Base-by-base conservation (phyloP, 2,113 vertebrate genomes). In the Ovibos moschatus region DNA sequence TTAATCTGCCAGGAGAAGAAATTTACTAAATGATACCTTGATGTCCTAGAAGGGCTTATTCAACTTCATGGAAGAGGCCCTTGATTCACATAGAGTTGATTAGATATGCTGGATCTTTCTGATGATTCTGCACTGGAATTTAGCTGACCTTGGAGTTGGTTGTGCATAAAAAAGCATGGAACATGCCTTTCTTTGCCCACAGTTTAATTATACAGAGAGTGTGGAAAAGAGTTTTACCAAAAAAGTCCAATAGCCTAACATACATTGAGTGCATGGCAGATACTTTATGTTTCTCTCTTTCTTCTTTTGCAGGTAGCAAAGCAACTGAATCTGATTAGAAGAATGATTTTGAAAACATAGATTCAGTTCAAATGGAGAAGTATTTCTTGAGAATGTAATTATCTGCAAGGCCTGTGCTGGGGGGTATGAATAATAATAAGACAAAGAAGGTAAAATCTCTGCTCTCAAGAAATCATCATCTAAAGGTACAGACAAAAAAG, bases 1-100 rank as follows among this genome's bases (percentile, higher is more conserved):
- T 96, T 97, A 92, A 87, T 92, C 91, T 91, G 33, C 89, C 71
- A 67, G 50, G 27, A 88, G 83, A 91, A 94, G 81, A 86, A 93
- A 83, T 86, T 79, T 94, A 43, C 78, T 88, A 97, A 97, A 95
- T 95, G 57, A 87, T 83, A 67, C 50, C 45, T 57, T 84, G 40
- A 11, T 91, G 60, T 86, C 55, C 57, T 55, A 71, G 57, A 97
- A 94, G 71, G 36, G 51, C 64, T 89, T 64, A 86, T 40, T 60
- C 83, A 47, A 81, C 51, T 90, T 94, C 87, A 81, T 3, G 36
- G 23, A 86, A 67, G 30, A 83, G 83, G 25, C 30, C 43, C 3
- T 84, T 89, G 67, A 86, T 92, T 95, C 33, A n/a, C 33, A 11
- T 13, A 71, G 67, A 67, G 21, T 15, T 82, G 84, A 58, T 79